Conservation (phyloP, 2,888 invertebrate species). For the Portevinia maculata region DNA sequence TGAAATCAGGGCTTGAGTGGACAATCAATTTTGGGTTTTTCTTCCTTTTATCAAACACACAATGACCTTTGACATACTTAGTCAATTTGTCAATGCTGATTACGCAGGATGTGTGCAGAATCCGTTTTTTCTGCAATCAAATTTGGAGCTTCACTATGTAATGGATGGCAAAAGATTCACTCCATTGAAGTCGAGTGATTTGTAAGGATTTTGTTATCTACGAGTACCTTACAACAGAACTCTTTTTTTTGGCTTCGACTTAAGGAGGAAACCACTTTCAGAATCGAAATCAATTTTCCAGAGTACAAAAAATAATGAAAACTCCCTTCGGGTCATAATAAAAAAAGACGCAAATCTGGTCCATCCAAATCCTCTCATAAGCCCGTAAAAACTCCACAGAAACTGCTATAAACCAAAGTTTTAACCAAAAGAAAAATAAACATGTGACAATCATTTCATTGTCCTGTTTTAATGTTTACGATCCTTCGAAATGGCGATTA, state of each 20-base stretch:
- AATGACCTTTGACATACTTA: no score
- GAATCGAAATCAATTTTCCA: background rate
- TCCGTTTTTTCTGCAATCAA: no score
- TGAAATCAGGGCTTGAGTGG: constrained; percentile 6
- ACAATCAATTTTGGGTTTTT: constrained; percentile 14
- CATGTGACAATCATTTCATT: constrained; percentile 54
- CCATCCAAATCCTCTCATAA: no score
- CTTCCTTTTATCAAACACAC: background rate
- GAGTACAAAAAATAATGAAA: constrained; percentile 16
- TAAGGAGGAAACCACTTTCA: constrained; percentile 4
- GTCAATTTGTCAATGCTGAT: no score
- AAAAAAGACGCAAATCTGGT: constrained; percentile 12
- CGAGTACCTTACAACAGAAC: no score
- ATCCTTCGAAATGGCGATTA: constrained; percentile 62
- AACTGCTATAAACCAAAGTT: constrained; percentile 31
- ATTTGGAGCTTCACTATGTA: no score
- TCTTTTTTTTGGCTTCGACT: no score
- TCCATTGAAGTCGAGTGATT: no score
- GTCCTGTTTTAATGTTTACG: constrained; percentile 68
- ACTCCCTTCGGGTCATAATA: constrained; percentile 19
- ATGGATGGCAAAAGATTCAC: no score
- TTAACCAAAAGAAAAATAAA: constrained; percentile 10
- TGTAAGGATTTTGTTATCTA: no score
- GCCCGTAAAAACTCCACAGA: constrained; percentile 10
- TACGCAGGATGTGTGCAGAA: no score